Conservation (phyloP, 2,797 vertebrate species). For the Falco columbarius region DNA sequence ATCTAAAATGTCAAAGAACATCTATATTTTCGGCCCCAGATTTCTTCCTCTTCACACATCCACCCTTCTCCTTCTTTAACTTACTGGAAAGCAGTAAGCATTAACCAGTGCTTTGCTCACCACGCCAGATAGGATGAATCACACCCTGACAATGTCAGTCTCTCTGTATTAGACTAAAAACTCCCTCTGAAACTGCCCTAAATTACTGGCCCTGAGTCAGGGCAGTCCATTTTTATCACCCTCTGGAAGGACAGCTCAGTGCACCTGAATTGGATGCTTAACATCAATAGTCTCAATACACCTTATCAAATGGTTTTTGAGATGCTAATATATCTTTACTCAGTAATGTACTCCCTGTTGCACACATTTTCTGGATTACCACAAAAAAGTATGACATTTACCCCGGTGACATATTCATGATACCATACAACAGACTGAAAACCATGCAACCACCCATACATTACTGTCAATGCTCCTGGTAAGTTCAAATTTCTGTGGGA, state of each 20-base stretch:
- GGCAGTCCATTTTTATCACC: neutral
- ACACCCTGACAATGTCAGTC: neutral
- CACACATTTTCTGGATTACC: neutral
- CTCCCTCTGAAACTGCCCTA: neutral
- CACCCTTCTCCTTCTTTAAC: neutral
- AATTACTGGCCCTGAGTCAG: neutral
- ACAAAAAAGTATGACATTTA: neutral
- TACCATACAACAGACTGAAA: neutral
- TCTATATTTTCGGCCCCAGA: neutral
- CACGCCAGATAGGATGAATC: neutral
- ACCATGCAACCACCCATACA: neutral
- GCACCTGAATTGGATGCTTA: neutral
- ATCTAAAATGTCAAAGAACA: neutral
- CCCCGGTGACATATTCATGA: neutral
- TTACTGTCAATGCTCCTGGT: neutral
- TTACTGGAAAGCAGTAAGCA: neutral
- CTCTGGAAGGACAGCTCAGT: neutral
- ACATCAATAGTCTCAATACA: neutral
- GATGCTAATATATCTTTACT: neutral
- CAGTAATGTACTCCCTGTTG: neutral
- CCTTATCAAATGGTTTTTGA: neutral
- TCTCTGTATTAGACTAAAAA: neutral
- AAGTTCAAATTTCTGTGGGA: neutral
- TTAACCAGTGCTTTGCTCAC: neutral
- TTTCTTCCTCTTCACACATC: neutral